Evolutionary conservation across 37 sponge, comb jelly and placozoan species (phyloP).

Genomic region (Beroe ovata): DNA sequence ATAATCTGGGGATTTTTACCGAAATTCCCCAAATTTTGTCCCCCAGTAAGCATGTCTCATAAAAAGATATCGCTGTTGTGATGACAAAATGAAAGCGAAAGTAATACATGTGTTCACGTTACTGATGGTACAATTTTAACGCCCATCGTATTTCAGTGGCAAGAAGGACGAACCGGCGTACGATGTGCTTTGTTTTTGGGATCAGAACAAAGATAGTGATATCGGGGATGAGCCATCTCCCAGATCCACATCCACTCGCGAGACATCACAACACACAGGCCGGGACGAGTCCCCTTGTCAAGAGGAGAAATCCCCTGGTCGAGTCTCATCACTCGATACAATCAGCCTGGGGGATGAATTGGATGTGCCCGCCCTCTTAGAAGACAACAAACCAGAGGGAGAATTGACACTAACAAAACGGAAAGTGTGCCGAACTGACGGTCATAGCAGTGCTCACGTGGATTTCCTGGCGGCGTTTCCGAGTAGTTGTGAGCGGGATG

Average conservation of each 20-base stretch:
- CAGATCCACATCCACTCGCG: not conserved
- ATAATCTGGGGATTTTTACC: too few species aligned
- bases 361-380: not conserved
- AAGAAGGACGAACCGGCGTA: slow-evolving; percentile 61
- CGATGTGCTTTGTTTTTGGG: slow-evolving; percentile 31
- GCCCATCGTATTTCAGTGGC: not conserved
- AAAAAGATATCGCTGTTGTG: too few species aligned
- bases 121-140: not conserved
- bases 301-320: not conserved
- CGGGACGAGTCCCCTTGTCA: not conserved
- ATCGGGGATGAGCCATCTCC: not conserved
- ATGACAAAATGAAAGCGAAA: not conserved
- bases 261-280: not conserved
- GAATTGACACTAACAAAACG: slow-evolving; percentile 7
- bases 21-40: too few species aligned
- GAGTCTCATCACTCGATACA: not conserved
- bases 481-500: slow-evolving; percentile 1
- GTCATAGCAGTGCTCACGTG: slow-evolving; percentile 12
- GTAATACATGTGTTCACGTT: not conserved
- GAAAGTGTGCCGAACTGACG: slow-evolving; percentile 57
- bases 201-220: slow-evolving; percentile 1
- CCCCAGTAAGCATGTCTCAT: too few species aligned
- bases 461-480: slow-evolving; percentile 29
- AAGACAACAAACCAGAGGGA: slow-evolving; percentile 1
- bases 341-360: slow-evolving; percentile 37